Evolutionary conservation across 2,797 vertebrate genomes (phyloP).

Genomic region (Lutjanus campechanus): DNA sequence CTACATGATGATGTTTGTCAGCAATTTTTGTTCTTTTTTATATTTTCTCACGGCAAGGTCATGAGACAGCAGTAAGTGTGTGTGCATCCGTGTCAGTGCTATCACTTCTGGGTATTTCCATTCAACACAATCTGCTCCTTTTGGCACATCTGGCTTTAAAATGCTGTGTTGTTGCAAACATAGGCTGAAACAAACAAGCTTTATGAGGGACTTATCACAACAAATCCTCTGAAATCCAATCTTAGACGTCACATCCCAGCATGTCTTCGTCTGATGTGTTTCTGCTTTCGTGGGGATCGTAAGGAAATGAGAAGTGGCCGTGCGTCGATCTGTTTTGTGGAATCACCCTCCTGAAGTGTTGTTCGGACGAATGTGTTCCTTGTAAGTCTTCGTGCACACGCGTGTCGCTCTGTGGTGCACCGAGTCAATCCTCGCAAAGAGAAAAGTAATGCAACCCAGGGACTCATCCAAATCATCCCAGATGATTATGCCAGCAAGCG

Average conservation of each 20-base stretch:
- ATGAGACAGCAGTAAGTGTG: slow-evolving; percentile 29
- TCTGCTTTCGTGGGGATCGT: slow-evolving; percentile 42
- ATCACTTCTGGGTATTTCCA: slow-evolving; percentile 27
- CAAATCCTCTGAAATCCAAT: slow-evolving; percentile 80
- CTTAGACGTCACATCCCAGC: slow-evolving; percentile 48
- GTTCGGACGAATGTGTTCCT: neutral
- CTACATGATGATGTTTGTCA: slow-evolving; percentile 23
- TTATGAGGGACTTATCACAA: slow-evolving; percentile 69
- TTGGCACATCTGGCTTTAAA: slow-evolving; percentile 61
- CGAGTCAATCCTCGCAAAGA: slow-evolving; percentile 2
- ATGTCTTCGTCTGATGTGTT: slow-evolving; percentile 53
- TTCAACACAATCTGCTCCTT: slow-evolving; percentile 55
- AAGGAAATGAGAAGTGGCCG: slow-evolving; percentile 3
- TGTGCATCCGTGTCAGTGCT: slow-evolving; percentile 8
- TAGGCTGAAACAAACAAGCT: slow-evolving; percentile 67
- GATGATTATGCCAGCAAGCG: slow-evolving; percentile 28
- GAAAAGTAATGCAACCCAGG: slow-evolving; percentile 30
- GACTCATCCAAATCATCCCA: slow-evolving; percentile 48
- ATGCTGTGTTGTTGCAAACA: slow-evolving; percentile 57
- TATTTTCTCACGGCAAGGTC: slow-evolving; percentile 53
- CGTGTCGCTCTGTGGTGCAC: neutral
- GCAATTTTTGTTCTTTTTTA: slow-evolving; percentile 38
- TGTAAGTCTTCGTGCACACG: neutral
- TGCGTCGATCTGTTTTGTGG: neutral
- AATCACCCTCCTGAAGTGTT: neutral